A percentile compares a stretch with the other conserved stretches of the same genome.
Evolutionary conservation across 2,888 invertebrate genomes (phyloP).

Genomic region (Dasypogon diadema): DNA sequence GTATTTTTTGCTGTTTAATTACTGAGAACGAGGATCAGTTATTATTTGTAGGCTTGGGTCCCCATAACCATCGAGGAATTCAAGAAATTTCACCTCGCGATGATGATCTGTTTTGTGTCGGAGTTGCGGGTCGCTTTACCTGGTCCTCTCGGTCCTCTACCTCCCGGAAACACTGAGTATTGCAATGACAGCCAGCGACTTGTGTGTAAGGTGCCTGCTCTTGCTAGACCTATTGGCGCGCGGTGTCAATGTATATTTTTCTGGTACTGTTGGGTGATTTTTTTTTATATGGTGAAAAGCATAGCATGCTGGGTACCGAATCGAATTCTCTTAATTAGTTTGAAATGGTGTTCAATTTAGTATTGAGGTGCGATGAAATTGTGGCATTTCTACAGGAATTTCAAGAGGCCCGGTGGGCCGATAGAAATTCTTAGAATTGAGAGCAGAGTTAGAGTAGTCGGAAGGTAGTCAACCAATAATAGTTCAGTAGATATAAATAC

Average conservation of each 20-base stretch:
- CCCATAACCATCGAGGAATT: constrained; percentile 28
- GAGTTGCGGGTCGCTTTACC: no score
- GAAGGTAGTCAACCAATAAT: no score
- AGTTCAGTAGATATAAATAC: no score
- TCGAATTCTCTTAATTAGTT: not conserved
- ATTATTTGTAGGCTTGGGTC: not conserved
- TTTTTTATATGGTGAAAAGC: not conserved
- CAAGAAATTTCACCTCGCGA: constrained; percentile 31
- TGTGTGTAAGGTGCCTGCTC: not conserved
- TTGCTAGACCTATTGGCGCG: not conserved
- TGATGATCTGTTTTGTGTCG: constrained; percentile 33
- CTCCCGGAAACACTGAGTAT: constrained; percentile 8
- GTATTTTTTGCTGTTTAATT: constrained; percentile 39
- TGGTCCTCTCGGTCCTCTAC: no score
- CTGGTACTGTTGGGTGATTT: not conserved
- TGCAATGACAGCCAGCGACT: constrained; percentile 2
- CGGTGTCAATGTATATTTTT: not conserved
- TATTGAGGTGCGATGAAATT: no score
- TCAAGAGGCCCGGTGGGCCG: no score
- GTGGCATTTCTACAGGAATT: no score
- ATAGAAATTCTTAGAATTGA: no score
- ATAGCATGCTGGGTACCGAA: not conserved
- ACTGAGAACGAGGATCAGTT: constrained; percentile 32
- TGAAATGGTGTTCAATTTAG: no score
- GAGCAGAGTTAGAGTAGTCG: no score